These are phyloP conservation scores for Python bivittatus DNA, from an alignment of 2,113 vertebrate genomes.

Conservation along the genomic window DNA sequence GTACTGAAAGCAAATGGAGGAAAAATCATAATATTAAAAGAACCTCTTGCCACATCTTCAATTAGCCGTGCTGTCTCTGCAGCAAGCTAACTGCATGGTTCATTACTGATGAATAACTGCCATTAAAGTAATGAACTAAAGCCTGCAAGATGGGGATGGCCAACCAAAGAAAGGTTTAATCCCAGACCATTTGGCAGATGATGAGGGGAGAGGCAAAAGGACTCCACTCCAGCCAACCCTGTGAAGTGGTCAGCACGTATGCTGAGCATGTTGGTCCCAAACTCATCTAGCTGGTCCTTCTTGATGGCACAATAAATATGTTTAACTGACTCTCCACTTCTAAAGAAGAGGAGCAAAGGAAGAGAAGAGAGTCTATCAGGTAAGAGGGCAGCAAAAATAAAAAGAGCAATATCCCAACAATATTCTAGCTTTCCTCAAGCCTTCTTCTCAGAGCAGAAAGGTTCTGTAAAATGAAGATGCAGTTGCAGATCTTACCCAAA, in stretches of 20 bases:
- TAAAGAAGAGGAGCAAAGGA: not conserved
- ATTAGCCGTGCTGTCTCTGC: constrained; percentile 41
- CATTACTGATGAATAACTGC: constrained; percentile 57
- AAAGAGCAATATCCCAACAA: not conserved
- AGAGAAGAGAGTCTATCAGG: not conserved
- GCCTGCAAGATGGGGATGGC: constrained; percentile 24
- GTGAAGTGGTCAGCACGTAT: not conserved
- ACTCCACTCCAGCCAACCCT: accelerated
- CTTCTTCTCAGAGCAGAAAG: not conserved
- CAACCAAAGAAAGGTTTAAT: not conserved
- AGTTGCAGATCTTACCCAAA: not conserved
- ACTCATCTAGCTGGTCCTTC: not conserved
- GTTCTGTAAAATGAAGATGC: not conserved
- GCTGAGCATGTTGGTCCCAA: not conserved
- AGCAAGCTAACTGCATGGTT: constrained; percentile 47
- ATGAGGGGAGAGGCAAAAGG: not conserved
- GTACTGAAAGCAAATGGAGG: constrained; percentile 61
- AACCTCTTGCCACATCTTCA: constrained; percentile 51
- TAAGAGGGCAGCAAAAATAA: not conserved
- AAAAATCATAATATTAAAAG: constrained; percentile 66
- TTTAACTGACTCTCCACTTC: not conserved
- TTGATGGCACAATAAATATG: not conserved
- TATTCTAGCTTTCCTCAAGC: not conserved
- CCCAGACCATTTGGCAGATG: constrained; percentile 35
- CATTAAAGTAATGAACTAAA: constrained; percentile 53